Conservation (phyloP, 2,113 vertebrate species). For the Ammodramus savannarum region DNA sequence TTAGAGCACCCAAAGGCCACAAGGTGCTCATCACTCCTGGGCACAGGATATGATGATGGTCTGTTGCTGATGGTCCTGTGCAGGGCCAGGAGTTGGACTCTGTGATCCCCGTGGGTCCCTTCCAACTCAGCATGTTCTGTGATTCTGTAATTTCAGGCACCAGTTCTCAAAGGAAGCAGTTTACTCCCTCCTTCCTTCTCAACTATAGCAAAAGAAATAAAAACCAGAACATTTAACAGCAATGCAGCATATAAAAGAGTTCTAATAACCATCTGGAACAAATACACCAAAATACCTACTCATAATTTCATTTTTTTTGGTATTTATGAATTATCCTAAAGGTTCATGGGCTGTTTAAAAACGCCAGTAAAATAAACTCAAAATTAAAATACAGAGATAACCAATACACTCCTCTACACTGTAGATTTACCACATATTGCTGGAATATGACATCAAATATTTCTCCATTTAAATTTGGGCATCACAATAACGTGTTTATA, state of each 20-base stretch:
- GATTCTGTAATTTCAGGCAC: not conserved
- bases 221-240: not conserved
- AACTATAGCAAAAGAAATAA: not conserved
- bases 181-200: not conserved
- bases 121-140: not conserved
- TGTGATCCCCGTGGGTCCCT: not conserved
- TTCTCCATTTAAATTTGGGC: constrained; percentile 44
- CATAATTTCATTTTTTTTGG: not conserved
- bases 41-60: not conserved
- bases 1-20: not conserved
- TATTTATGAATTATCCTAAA: not conserved
- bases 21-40: not conserved
- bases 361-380: not conserved
- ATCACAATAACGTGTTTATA: constrained; percentile 57
- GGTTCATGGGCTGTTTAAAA: not conserved
- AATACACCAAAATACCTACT: not conserved
- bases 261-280: not conserved
- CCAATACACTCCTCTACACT: not conserved
- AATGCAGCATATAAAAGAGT: not conserved
- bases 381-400: not conserved
- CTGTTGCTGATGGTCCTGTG: not conserved
- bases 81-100: not conserved
- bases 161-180: not conserved
- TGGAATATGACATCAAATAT: constrained; percentile 29
- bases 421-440: not conserved